A percentile compares a stretch with the other conserved stretches of the same genome.
These are phyloP conservation scores for Zelleria hepariella DNA, from an alignment of 2,888 invertebrate species.

Conservation along the genomic window DNA sequence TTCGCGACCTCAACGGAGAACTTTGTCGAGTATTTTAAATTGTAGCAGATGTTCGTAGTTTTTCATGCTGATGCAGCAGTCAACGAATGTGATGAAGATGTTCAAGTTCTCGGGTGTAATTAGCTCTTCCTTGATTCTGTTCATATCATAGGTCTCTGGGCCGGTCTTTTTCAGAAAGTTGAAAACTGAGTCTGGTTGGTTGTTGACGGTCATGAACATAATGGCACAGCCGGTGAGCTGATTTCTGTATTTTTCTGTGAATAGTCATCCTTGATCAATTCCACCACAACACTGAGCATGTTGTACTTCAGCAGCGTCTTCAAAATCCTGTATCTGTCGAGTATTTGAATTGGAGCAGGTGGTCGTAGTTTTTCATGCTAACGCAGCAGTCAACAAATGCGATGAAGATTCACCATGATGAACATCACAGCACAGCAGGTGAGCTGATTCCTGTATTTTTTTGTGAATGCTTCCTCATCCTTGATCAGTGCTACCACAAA, in stretches of 20 bases:
- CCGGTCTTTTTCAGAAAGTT: too few species aligned
- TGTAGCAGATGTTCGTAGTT: too few species aligned
- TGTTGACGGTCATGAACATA: not conserved
- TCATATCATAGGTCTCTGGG: too few species aligned
- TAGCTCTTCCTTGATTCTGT: too few species aligned
- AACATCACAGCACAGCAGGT: not conserved
- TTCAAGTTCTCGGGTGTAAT: too few species aligned
- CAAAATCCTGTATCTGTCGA: too few species aligned
- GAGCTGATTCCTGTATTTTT: not conserved
- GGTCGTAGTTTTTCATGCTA: not conserved
- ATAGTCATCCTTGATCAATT: not conserved
- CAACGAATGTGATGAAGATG: too few species aligned
- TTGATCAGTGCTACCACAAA: not conserved
- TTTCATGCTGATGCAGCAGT: too few species aligned
- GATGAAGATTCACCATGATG: not conserved
- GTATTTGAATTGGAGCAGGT: not conserved
- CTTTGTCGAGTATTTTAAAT: too few species aligned
- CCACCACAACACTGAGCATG: not conserved
- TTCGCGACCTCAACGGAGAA: not conserved
- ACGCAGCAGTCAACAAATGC: not conserved
- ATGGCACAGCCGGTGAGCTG: not conserved
- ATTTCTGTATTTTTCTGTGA: not conserved
- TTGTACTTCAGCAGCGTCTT: not conserved
- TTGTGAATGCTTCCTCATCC: not conserved
- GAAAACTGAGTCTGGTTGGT: not conserved